Evolutionary conservation across 2,797 vertebrate species (phyloP).

Genomic region (Diplodus sargus): DNA sequence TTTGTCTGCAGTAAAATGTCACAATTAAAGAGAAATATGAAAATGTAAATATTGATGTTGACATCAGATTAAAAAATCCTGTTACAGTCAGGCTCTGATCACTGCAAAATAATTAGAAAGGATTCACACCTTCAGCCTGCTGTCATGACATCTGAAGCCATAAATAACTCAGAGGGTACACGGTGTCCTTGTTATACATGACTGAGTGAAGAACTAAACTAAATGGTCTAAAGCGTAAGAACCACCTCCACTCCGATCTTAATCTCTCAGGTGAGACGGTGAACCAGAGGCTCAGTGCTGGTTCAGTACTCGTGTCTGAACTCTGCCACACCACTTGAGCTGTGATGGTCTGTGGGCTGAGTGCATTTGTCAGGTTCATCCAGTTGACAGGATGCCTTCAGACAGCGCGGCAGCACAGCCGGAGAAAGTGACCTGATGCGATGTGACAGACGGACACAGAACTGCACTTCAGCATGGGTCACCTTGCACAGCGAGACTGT

Average conservation of each 20-base stretch:
- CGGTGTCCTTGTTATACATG: neutral
- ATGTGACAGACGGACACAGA: constrained; percentile 71
- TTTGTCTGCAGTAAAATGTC: neutral
- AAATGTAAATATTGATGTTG: neutral
- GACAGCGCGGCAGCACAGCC: constrained; percentile 72
- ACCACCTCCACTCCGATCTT: constrained; percentile 19
- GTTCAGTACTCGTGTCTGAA: constrained; percentile 58
- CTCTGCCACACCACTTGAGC: constrained; percentile 64
- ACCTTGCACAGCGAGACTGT: constrained; percentile 68
- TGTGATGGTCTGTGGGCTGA: constrained; percentile 71
- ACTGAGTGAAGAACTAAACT: constrained; percentile 1
- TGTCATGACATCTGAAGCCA: neutral
- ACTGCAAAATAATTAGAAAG: neutral
- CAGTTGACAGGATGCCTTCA: constrained; percentile 74
- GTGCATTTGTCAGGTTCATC: constrained; percentile 75
- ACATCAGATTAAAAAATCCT: neutral
- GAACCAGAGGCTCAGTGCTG: constrained; percentile 33
- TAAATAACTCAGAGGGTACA: neutral
- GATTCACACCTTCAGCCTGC: neutral
- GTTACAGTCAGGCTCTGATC: neutral
- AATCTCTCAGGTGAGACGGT: constrained; percentile 19
- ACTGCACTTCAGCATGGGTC: constrained; percentile 72
- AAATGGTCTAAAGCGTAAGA: constrained; percentile 5
- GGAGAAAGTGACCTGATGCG: constrained; percentile 65
- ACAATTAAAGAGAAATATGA: neutral